Base-by-base conservation (phyloP, 2,888 invertebrate genomes). In the Spodoptera littoralis region DNA sequence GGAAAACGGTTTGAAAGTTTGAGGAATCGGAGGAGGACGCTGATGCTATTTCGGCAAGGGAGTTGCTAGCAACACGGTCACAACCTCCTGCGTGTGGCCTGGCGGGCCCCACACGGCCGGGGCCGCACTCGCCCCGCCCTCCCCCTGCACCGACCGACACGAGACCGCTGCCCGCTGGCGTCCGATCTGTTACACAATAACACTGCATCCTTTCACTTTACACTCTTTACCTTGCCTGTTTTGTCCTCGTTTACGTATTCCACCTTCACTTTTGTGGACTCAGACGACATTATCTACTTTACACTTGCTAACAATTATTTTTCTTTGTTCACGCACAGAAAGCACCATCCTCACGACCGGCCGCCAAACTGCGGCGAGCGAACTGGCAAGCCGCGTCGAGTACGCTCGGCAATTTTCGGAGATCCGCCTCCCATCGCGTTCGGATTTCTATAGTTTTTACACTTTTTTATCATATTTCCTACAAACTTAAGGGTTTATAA, bases 81-180 rank as follows among this genome's bases (percentile, higher is more conserved):
- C 95, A 95, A 95, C 95, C 95, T 93, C 94, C 93, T 90, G 93
- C 93, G 94, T 92, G 93, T 92, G 94, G 93, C 93, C 92, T 93
- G 93, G 84, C 92, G 93, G 93, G 95, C 95, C 95, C 95, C 95
- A 95, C 95, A 92, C 94, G 91, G 92, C 91, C 88, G 92, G 93
- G 92, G 90, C 93, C 89, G 92, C 90, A 84, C 88, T 92, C 89
- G 94, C 94, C 93, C 95, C 94, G 94, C 95, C 95, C 94, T 94
- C 93, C 94, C 95, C 94, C 94, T 95, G 92, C 94, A 87, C 89
- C 90, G 87, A 83, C 85, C 81, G 90, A 92, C 88, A 91, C 89
- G 87, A 93, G 92, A 93, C 91, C 92, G 90, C 92, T 91, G 92
- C 92, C 92, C 91, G 93, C 89, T 92, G 80, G 93, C 94, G 93